Evolutionary conservation across 2,797 vertebrate genomes (phyloP), one percentile per base, ranked within the genome.

Genomic region (Danio choprae): DNA sequence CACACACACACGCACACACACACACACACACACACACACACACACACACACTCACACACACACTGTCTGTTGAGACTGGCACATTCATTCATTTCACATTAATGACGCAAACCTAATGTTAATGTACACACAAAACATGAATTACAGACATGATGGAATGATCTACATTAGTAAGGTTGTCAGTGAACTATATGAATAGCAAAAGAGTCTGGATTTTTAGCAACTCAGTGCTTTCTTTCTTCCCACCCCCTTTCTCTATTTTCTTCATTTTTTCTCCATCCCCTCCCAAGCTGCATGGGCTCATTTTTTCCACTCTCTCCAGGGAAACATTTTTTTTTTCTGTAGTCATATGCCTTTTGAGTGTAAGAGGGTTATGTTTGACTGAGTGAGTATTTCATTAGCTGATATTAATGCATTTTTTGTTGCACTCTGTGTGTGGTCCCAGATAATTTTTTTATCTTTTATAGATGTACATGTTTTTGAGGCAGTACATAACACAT

Each of bases 281-380:
- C 89, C 84, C 88, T 89, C 86, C 85, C 82, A 87, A 82, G 70
- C 75, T 87, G 85, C 79, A 84, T 89, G 84, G 83, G 69, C 87
- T 92, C 87, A 92, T 87, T 90, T 90, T 92, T 92, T 93, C 93
- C 93, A 87, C 88, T 87, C 86, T 87, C 90, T 83, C 76, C 78
- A 51, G 88, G 85, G 89, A 90, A 88, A 89, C 84, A 60, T 82
- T 83, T 81, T 84, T 82, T n/a, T n/a, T 88, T 90, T 87, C 87
- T 84, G 67, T 84, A 53, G 82, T 82, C 80, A 77, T 73, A 59
- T 59, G 71, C 77, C 46, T 77, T 77, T 62, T 80, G 36, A 82
- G 64, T 83, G 43, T 88, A 79, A 84, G 81, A 59, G 74, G 69
- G 80, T 64, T 69, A 74, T 74, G 36, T 80, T 62, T 65, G 43